Conservation (phyloP, 2,888 invertebrate species). For the Urechis unicinctus region DNA sequence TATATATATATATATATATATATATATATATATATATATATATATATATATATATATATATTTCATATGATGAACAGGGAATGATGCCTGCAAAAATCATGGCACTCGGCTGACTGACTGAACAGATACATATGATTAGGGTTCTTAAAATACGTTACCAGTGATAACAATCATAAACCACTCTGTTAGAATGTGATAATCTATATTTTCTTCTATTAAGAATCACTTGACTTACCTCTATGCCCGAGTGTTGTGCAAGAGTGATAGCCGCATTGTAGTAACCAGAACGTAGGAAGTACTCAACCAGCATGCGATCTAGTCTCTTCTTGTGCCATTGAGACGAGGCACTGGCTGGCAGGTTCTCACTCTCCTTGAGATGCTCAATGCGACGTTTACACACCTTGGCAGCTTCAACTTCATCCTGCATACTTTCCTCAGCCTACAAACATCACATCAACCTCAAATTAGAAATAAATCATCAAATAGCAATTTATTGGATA, state of each 20-base stretch:
- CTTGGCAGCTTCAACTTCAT: constrained; percentile 83
- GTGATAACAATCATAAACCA: too few species aligned
- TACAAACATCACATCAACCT: constrained; percentile 13
- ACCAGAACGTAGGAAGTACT: constrained; percentile 89
- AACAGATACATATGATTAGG: too few species aligned
- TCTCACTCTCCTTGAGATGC: constrained; percentile 70
- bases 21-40: not conserved
- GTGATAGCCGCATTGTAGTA: constrained; percentile 90
- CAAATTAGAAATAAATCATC: not conserved
- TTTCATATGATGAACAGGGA: too few species aligned
- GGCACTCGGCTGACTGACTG: not conserved
- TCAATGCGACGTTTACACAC: constrained; percentile 88
- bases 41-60: too few species aligned
- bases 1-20: not conserved
- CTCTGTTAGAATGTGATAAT: too few species aligned
- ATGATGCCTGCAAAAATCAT: not conserved
- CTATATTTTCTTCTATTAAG: too few species aligned
- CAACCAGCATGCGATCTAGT: constrained; percentile 91
- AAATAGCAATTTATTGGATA: too few species aligned
- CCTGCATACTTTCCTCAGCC: constrained; percentile 86
- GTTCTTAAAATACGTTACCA: too few species aligned
- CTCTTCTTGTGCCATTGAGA: constrained; percentile 76
- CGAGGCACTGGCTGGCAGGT: constrained; percentile 51
- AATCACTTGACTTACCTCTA: constrained; percentile 40
- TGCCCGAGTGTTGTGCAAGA: constrained; percentile 69